Percentiles rank a stretch among this genome's conserved stretches.
phyloP scores from a whole-genome alignment of 2,888 invertebrate species.

The Spisula subtruncata region DNA sequence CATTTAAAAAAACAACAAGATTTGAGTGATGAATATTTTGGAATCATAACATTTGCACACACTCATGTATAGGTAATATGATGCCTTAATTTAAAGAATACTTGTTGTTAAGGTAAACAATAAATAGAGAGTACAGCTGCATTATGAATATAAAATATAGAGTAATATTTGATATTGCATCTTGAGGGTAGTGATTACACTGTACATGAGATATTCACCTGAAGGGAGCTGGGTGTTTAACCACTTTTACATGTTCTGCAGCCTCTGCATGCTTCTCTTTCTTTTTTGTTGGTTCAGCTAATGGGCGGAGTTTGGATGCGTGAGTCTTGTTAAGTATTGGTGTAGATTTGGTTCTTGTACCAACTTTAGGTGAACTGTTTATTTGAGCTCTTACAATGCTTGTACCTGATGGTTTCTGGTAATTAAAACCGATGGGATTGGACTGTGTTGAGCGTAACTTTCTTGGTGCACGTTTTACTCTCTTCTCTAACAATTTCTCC shows the following conservation, averaged over 20 bases:
- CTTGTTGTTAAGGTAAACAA: background rate
- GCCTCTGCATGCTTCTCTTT: conserved; percentile 66
- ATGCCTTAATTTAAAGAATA: background rate
- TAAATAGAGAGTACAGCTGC: conserved; percentile 39
- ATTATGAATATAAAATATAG: background rate
- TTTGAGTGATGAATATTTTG: background rate
- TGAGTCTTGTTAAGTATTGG: conserved; percentile 57
- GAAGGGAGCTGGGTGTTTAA: conserved; percentile 84
- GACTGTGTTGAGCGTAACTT: conserved; percentile 69
- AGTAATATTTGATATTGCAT: conserved; percentile 40
- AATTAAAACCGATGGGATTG: conserved; percentile 55
- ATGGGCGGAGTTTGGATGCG: conserved; percentile 58
- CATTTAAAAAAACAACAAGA: background rate
- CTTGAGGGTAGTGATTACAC: conserved; percentile 41
- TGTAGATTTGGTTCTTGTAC: conserved; percentile 66
- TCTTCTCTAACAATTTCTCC: conserved; percentile 72
- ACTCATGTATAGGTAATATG: too few species aligned
- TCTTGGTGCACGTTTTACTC: conserved; percentile 71
- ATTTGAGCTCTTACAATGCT: conserved; percentile 70
- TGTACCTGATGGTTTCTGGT: conserved; percentile 65
- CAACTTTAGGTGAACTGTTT: conserved; percentile 48
- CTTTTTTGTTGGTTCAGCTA: conserved; percentile 56
- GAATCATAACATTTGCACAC: too few species aligned
- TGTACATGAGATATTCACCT: conserved; percentile 77
- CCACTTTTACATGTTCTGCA: conserved; percentile 80